A percentile compares a stretch with the other conserved stretches of the same genome.
Conservation (phyloP, 2,888 invertebrate species). For the Pyrochroa serraticornis region DNA sequence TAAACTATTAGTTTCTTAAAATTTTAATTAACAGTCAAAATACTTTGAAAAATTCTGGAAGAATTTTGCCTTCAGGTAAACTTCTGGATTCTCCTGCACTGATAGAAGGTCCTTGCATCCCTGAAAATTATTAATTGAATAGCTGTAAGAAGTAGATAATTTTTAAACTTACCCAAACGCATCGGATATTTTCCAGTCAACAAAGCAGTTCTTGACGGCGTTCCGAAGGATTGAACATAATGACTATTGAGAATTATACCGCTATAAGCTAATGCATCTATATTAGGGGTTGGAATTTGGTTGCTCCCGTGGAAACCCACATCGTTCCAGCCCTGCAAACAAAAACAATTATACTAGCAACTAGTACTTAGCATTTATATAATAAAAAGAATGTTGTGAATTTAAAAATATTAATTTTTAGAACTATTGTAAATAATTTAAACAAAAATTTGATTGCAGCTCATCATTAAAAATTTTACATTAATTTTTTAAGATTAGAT, state of each 20-base stretch:
- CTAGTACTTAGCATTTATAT: too few species aligned
- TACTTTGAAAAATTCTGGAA: slow-evolving; percentile 70
- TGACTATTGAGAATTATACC: slow-evolving; percentile 86
- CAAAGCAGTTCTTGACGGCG: slow-evolving; percentile 82
- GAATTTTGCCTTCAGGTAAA: slow-evolving; percentile 70
- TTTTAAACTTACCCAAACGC: not conserved
- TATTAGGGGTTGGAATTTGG: slow-evolving; percentile 88
- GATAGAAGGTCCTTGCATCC: slow-evolving; percentile 76
- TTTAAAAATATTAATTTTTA: too few species aligned
- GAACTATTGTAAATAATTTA: too few species aligned
- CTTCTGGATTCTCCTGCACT: slow-evolving; percentile 72
- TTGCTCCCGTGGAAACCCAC: slow-evolving; percentile 88
- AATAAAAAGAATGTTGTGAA: too few species aligned
- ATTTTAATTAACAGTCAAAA: slow-evolving; percentile 15
- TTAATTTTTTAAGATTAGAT: too few species aligned
- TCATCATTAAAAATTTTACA: too few species aligned
- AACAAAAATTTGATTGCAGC: too few species aligned
- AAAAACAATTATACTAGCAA: too few species aligned
- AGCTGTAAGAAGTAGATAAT: too few species aligned
- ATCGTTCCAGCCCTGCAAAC: slow-evolving; percentile 87
- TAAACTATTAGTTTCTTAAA: not conserved
- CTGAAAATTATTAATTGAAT: slow-evolving; percentile 55
- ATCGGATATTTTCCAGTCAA: slow-evolving; percentile 89
- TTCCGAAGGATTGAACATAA: slow-evolving; percentile 85
- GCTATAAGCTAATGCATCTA: slow-evolving; percentile 84